Conservation (phyloP, 1,140 invertebrate genomes). For the Atta cephalotes region DNA sequence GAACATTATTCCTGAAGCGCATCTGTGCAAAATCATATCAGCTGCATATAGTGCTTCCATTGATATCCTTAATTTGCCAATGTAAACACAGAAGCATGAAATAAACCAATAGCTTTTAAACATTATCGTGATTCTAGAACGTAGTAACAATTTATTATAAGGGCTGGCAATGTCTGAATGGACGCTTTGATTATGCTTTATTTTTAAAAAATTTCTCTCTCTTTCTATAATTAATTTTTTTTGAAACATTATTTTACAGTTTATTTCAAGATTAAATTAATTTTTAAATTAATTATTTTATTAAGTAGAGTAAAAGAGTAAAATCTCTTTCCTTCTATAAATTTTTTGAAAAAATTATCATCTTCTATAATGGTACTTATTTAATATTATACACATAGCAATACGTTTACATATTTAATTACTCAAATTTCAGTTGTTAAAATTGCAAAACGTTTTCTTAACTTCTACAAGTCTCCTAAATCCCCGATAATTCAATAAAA, state of each 20-base stretch:
- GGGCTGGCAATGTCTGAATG: not conserved
- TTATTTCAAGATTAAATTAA: not conserved
- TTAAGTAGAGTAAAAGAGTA: not conserved
- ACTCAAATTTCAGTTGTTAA: not conserved
- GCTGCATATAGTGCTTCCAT: not conserved
- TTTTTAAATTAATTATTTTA: not conserved
- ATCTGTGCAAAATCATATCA: conserved; percentile 56
- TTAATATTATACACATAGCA: not conserved
- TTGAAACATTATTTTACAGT: not conserved
- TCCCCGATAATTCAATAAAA: not conserved
- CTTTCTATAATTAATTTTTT: not conserved
- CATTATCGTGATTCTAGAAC: not conserved
- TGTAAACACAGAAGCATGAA: not conserved
- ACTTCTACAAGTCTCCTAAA: not conserved
- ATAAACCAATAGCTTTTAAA: not conserved
- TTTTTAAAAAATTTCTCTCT: not conserved
- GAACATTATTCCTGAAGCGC: conserved; percentile 22
- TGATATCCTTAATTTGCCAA: conserved; percentile 1
- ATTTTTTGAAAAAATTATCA: not conserved
- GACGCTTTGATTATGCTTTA: not conserved
- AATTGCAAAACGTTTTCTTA: not conserved
- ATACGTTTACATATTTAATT: not conserved
- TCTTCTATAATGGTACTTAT: not conserved
- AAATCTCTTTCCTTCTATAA: not conserved
- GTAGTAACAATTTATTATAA: conserved; percentile 1